phyloP scores from a whole-genome alignment of 2,797 vertebrate species.

The Lagocephalus sceleratus region DNA sequence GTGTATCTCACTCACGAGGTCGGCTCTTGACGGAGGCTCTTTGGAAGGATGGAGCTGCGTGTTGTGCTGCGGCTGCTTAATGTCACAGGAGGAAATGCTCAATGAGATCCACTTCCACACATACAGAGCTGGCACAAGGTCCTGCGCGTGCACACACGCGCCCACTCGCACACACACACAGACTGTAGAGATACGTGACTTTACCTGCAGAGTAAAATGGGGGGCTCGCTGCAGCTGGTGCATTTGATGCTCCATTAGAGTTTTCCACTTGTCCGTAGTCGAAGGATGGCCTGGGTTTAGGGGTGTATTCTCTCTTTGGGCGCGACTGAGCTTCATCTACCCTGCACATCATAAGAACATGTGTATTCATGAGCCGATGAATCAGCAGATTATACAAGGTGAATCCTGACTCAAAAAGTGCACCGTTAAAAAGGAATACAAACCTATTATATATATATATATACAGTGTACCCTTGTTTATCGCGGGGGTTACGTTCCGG shows the following conservation, averaged over 20 bases:
- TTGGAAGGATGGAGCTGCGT: slow-evolving; percentile 45
- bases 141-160: not conserved
- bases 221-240: slow-evolving; percentile 52
- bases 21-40: slow-evolving; percentile 62
- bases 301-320: slow-evolving; percentile 82
- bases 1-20: slow-evolving; percentile 57
- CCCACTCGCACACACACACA: not conserved
- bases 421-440: no score
- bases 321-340: slow-evolving; percentile 83
- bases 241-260: slow-evolving; percentile 86
- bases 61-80: slow-evolving; percentile 44
- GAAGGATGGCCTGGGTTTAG: slow-evolving; percentile 79
- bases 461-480: no score
- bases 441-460: no score
- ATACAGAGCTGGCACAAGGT: slow-evolving; percentile 7
- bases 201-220: slow-evolving; percentile 64
- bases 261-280: slow-evolving; percentile 80
- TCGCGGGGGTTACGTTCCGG: no score
- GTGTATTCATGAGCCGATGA: no score
- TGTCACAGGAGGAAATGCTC: slow-evolving; percentile 47
- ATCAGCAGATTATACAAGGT: no score
- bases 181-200: not conserved
- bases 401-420: no score
- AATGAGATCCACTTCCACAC: slow-evolving; percentile 2
- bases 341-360: slow-evolving; percentile 62